These are phyloP conservation scores for Mungos mungo DNA, from an alignment of 2,113 vertebrate species.

Conservation along the genomic window DNA sequence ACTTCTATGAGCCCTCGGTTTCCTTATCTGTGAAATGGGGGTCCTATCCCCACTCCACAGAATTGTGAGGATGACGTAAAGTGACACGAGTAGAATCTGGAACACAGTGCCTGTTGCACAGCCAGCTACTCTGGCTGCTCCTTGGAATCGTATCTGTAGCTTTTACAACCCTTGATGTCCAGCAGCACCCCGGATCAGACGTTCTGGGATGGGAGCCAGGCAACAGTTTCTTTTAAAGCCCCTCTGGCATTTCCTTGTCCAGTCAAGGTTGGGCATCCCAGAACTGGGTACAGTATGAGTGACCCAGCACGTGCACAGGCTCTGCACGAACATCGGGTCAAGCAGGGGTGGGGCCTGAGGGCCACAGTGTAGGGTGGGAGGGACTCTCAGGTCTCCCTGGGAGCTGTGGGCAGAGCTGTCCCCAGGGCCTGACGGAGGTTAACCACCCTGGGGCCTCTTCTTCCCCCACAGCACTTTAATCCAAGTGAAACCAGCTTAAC, in stretches of 20 bases:
- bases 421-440: not conserved
- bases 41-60: not conserved
- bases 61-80: not conserved
- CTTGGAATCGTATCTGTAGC: not conserved
- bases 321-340: not conserved
- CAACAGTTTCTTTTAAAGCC: not conserved
- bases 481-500: not conserved
- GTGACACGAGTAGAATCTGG: not conserved
- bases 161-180: not conserved
- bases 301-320: not conserved
- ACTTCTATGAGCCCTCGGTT: not conserved
- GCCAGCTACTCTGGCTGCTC: not conserved
- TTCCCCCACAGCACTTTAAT: not conserved
- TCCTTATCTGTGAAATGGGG: not conserved
- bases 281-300: no score
- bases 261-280: not conserved
- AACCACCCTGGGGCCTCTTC: not conserved
- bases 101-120: not conserved
- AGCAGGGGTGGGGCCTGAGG: not conserved
- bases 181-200: not conserved
- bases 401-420: not conserved
- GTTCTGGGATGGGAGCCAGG: not conserved
- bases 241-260: not conserved
- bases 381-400: not conserved
- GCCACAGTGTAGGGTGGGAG: fast-evolving